A percentile compares a stretch with the other conserved stretches of the same genome.
Conservation (phyloP, 2,113 vertebrate genomes). For the Corydoras maculifer region DNA sequence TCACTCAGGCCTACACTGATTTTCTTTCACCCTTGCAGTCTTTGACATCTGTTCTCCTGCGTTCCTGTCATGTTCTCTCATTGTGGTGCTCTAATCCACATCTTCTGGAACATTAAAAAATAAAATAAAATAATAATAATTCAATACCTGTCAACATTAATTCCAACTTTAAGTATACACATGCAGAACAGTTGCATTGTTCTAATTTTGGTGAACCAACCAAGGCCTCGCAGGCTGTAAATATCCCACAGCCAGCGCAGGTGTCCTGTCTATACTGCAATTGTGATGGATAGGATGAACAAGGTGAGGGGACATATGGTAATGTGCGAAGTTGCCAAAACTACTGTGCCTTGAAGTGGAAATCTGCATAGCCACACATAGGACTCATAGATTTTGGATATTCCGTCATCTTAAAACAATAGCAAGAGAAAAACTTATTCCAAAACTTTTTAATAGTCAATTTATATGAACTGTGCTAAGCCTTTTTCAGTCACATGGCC, state of each 20-base stretch:
- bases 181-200: conserved; percentile 6
- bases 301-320: conserved; percentile 60
- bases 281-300: conserved; percentile 60
- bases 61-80: background rate
- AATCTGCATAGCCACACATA: background rate
- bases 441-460: conserved; percentile 8
- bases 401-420: conserved; percentile 21
- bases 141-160: background rate
- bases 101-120: conserved; percentile 20
- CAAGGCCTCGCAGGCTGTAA: conserved; percentile 66
- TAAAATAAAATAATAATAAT: background rate
- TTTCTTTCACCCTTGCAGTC: conserved; percentile 13
- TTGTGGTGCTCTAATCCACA: background rate
- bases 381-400: conserved; percentile 11
- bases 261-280: conserved; percentile 60
- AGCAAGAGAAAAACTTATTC: conserved; percentile 25
- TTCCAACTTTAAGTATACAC: background rate
- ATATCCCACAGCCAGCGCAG: conserved; percentile 61
- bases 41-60: conserved; percentile 15
- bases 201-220: conserved; percentile 55
- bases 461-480: conserved; percentile 26
- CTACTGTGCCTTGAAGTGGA: conserved; percentile 10
- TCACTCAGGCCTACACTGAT: background rate
- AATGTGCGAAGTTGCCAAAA: conserved; percentile 45
- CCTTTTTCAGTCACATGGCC: background rate